A percentile compares a stretch with the other conserved stretches of the same genome.
phyloP scores from a whole-genome alignment of 1,140 invertebrate genomes.

The Listronotus bonariensis region DNA sequence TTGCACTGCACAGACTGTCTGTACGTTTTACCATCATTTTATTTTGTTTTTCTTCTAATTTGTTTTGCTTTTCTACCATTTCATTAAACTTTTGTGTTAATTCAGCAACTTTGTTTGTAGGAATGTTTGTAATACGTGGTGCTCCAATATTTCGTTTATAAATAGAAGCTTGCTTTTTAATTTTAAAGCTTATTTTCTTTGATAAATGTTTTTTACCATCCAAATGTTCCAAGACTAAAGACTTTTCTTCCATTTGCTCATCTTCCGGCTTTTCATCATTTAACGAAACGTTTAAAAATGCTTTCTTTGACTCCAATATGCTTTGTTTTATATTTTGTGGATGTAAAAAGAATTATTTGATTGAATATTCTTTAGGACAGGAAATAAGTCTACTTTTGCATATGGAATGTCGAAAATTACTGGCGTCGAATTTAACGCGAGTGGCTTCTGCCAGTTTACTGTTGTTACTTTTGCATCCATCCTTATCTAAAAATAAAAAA shows the following conservation, averaged over 20 bases:
- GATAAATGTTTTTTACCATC: constrained; percentile 23
- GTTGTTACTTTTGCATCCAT: constrained; percentile 42
- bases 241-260: constrained; percentile 30
- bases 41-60: constrained; percentile 53
- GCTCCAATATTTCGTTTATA: constrained; percentile 30
- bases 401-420: constrained; percentile 28
- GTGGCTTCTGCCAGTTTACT: constrained; percentile 36
- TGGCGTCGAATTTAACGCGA: constrained; percentile 30
- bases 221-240: constrained; percentile 1
- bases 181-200: constrained; percentile 52
- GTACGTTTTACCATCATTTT: constrained; percentile 34
- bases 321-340: constrained; percentile 38
- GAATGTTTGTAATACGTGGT: constrained; percentile 52
- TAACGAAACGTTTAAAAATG: constrained; percentile 38
- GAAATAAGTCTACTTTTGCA: constrained; percentile 13
- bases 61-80: constrained; percentile 55
- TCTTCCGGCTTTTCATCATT: constrained; percentile 33
- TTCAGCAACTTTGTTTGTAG: constrained; percentile 60
- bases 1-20: constrained; percentile 31
- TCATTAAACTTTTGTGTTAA: constrained; percentile 61
- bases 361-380: constrained; percentile 12
- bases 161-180: constrained; percentile 45
- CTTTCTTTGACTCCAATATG: constrained; percentile 40
- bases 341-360: constrained; percentile 39
- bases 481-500: constrained; percentile 31